Percentiles rank a stretch among this genome's conserved stretches.
Conservation (phyloP, 2,113 vertebrate genomes). For the Carassius carassius region DNA sequence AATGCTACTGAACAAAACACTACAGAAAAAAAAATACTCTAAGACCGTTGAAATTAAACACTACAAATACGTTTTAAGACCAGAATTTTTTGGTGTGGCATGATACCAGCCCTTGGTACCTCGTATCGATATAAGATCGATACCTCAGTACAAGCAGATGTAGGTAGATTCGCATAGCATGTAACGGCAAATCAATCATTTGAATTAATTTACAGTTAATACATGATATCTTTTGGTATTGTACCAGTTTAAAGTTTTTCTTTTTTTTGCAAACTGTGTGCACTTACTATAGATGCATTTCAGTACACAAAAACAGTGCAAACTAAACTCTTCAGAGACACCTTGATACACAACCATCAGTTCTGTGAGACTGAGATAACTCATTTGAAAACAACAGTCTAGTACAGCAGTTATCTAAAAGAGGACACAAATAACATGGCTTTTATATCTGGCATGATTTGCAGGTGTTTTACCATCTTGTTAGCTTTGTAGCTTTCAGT, state of each 20-base stretch:
- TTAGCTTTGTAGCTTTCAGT: conserved; percentile 10
- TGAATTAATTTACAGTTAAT: not conserved
- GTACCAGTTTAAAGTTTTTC: not conserved
- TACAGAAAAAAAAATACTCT: not conserved
- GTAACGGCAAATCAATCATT: not conserved
- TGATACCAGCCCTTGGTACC: not conserved
- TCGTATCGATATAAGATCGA: conserved; percentile 2
- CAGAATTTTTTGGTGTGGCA: not conserved
- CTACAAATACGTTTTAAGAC: conserved; percentile 1
- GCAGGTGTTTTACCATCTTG: conserved; percentile 3
- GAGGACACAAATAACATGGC: not conserved
- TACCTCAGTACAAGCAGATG: not conserved
- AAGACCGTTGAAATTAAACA: not conserved
- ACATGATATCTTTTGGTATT: not conserved
- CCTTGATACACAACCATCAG: not conserved
- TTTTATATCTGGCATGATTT: conserved; percentile 26
- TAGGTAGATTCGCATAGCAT: conserved; percentile 5
- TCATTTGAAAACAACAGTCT: not conserved
- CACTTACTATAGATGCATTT: not conserved
- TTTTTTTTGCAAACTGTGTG: not conserved
- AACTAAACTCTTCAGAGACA: not conserved
- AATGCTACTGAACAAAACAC: conserved; percentile 11
- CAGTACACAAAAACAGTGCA: no score
- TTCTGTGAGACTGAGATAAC: not conserved
- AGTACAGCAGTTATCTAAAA: not conserved